Evolutionary conservation across 2,888 invertebrate species (phyloP).

Genomic region (Epiblema foenella): DNA sequence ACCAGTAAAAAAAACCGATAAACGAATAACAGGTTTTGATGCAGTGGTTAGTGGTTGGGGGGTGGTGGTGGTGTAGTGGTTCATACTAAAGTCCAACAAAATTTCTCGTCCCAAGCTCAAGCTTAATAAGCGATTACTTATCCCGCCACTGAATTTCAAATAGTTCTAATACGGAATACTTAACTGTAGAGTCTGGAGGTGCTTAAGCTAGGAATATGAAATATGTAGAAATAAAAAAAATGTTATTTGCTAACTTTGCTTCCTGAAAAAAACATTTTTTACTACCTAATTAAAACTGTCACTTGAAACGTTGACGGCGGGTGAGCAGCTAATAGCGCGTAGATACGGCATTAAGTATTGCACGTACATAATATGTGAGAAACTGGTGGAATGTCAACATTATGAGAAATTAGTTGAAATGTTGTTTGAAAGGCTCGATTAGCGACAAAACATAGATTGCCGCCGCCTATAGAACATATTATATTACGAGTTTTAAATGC

Average conservation of each 20-base stretch:
- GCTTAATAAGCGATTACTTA: too few species aligned
- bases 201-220: too few species aligned
- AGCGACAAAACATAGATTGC: slow-evolving; percentile 7
- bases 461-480: not conserved
- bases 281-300: not conserved
- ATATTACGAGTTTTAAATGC: not conserved
- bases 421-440: slow-evolving; percentile 12
- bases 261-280: too few species aligned
- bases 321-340: not conserved
- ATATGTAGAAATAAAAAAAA: too few species aligned
- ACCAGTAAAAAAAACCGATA: not conserved
- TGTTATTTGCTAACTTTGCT: too few species aligned
- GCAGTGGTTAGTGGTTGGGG: too few species aligned
- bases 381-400: slow-evolving; percentile 14
- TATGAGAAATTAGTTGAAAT: slow-evolving; percentile 11
- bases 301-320: not conserved
- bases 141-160: too few species aligned
- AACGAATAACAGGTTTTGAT: not conserved
- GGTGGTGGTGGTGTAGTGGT: too few species aligned
- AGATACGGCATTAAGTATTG: slow-evolving; percentile 13
- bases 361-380: slow-evolving; percentile 16
- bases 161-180: too few species aligned
- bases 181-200: too few species aligned
- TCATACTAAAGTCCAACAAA: too few species aligned
- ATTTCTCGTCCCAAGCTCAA: too few species aligned